These are phyloP conservation scores for Psammodynastes pulverulentus DNA, from an alignment of 2,113 vertebrate species.

Conservation along the genomic window DNA sequence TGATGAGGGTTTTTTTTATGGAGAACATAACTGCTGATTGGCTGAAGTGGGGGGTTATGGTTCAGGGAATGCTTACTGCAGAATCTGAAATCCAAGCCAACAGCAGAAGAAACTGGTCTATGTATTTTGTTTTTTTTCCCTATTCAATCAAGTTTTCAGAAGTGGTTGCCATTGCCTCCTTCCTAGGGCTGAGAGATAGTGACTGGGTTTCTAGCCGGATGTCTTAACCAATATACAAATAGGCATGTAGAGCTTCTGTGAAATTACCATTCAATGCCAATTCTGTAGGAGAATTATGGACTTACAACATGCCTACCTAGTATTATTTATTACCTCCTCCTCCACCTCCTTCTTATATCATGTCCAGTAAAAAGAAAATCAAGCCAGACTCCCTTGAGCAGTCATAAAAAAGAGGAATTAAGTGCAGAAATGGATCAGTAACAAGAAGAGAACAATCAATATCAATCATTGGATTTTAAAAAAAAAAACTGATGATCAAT, in stretches of 20 bases:
- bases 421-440: not conserved
- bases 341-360: not conserved
- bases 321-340: not conserved
- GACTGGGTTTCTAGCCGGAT: too few species aligned
- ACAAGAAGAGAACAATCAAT: not conserved
- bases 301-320: not conserved
- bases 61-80: not conserved
- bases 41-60: not conserved
- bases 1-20: constrained; percentile 5
- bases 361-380: not conserved
- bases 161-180: too few species aligned
- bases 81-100: not conserved
- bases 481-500: not conserved
- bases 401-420: not conserved
- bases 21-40: not conserved
- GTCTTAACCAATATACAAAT: too few species aligned
- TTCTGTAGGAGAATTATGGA: not conserved
- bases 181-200: too few species aligned
- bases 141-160: too few species aligned
- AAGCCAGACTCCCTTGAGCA: not conserved
- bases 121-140: not conserved
- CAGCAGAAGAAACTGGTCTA: not conserved
- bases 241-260: not conserved
- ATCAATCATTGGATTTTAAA: not conserved
- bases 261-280: not conserved